phyloP scores from a whole-genome alignment of 2,113 vertebrate genomes.

The Tauraco erythrolophus region DNA sequence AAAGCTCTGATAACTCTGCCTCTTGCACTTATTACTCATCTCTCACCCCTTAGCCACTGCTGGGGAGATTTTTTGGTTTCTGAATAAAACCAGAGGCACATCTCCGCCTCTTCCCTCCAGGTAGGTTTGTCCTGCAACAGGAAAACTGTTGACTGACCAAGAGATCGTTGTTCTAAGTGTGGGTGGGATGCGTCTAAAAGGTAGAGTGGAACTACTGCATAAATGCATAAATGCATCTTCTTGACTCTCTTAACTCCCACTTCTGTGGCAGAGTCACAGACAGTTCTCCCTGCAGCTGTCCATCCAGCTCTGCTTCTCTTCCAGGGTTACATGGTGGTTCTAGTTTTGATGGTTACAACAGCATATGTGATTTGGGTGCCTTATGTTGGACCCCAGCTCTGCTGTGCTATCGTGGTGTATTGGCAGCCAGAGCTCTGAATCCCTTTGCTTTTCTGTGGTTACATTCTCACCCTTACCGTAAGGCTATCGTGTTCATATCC shows the following conservation, averaged over 20 bases:
- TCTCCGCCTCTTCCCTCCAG: neutral
- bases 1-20: neutral
- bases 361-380: neutral
- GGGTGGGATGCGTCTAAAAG: neutral
- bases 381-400: neutral
- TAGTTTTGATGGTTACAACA: neutral
- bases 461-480: neutral
- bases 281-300: neutral
- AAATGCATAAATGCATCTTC: neutral
- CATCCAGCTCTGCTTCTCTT: neutral
- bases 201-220: neutral
- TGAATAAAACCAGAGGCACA: neutral
- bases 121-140: neutral
- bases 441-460: neutral
- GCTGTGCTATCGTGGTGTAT: neutral
- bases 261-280: neutral
- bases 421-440: conserved; percentile 9
- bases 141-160: neutral
- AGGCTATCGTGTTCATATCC: conserved; percentile 40
- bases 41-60: neutral
- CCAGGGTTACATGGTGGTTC: neutral
- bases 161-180: neutral
- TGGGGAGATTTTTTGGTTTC: neutral
- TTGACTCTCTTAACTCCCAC: neutral
- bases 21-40: neutral